Evolutionary conservation across 2,797 vertebrate species (phyloP).

Genomic region (Trachops cirrhosus): DNA sequence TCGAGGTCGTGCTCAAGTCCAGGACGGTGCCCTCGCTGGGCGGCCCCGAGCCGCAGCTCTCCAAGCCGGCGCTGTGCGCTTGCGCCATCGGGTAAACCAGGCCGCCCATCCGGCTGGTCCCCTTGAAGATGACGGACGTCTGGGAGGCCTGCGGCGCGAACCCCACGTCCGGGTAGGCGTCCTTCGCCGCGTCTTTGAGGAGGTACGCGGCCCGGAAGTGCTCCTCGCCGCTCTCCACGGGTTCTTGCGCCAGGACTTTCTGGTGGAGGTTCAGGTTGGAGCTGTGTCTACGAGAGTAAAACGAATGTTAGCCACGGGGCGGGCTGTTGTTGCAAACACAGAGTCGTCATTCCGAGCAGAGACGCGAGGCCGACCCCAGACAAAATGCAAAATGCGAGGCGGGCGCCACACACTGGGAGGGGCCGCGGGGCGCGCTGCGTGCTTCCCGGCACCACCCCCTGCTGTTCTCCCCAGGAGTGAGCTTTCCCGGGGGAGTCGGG

Average conservation of each 20-base stretch:
- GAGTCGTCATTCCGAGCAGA: neutral
- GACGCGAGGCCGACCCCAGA: neutral
- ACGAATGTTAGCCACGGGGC: slow-evolving; percentile 75
- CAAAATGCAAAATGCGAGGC: neutral
- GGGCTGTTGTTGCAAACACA: neutral
- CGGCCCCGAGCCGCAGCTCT: slow-evolving; percentile 78
- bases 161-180: slow-evolving; percentile 85
- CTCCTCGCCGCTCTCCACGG: slow-evolving; percentile 81
- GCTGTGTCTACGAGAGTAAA: slow-evolving; percentile 91
- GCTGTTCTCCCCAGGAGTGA: neutral
- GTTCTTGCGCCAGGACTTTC: slow-evolving; percentile 95
- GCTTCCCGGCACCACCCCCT: neutral
- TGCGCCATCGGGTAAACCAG: slow-evolving; percentile 93
- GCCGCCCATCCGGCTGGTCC: slow-evolving; percentile 91
- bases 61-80: slow-evolving; percentile 79
- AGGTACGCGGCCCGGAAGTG: slow-evolving; percentile 86
- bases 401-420: no score
- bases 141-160: slow-evolving; percentile 85
- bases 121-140: slow-evolving; percentile 93
- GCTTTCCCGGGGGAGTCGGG: neutral
- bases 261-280: slow-evolving; percentile 96
- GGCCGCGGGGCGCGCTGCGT: neutral
- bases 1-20: slow-evolving; percentile 93
- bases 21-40: slow-evolving; percentile 90
- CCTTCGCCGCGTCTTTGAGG: slow-evolving; percentile 87